Evolutionary conservation across 2,888 invertebrate species (phyloP).

Genomic region (Penaeus monodon): DNA sequence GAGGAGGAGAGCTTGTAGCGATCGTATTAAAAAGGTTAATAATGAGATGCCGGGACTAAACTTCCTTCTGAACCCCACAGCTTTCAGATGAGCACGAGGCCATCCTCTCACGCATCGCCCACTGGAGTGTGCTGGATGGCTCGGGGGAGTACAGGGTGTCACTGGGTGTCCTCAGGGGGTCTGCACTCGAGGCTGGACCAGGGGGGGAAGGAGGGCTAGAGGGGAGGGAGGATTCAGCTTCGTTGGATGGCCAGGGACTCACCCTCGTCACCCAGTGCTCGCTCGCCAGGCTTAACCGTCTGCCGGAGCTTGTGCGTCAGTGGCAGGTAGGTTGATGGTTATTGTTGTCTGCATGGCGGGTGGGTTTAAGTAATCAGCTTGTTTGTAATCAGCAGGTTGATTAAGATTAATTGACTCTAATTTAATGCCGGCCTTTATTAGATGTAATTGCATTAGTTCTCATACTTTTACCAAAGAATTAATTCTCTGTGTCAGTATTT

Average conservation of each 20-base stretch:
- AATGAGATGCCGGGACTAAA: not conserved
- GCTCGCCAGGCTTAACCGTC: slow-evolving; percentile 21
- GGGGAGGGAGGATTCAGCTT: not conserved
- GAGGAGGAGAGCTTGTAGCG: too few relatives aligned
- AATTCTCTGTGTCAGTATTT: too few relatives aligned
- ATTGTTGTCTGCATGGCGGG: too few relatives aligned
- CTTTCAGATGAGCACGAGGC: slow-evolving; percentile 52
- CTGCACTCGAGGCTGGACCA: not conserved
- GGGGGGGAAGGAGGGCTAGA: slow-evolving; percentile 6
- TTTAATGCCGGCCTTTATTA: not conserved
- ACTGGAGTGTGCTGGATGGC: slow-evolving; percentile 51
- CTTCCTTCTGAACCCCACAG: slow-evolving; percentile 5
- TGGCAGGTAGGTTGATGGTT: slow-evolving; percentile 40
- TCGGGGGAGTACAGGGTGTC: slow-evolving; percentile 50
- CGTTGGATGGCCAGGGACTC: not conserved
- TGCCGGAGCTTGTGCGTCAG: slow-evolving; percentile 27
- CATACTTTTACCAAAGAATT: too few relatives aligned
- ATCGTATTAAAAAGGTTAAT: too few relatives aligned
- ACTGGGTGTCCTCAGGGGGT: slow-evolving; percentile 27
- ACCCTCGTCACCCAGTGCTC: slow-evolving; percentile 54
- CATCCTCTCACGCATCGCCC: slow-evolving; percentile 42
- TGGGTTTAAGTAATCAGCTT: not conserved
- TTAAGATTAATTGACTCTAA: not conserved
- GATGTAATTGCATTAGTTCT: too few relatives aligned
- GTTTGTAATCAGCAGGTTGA: not conserved